Conservation (phyloP, 2,113 vertebrate species). For the Callionymus lyra region DNA sequence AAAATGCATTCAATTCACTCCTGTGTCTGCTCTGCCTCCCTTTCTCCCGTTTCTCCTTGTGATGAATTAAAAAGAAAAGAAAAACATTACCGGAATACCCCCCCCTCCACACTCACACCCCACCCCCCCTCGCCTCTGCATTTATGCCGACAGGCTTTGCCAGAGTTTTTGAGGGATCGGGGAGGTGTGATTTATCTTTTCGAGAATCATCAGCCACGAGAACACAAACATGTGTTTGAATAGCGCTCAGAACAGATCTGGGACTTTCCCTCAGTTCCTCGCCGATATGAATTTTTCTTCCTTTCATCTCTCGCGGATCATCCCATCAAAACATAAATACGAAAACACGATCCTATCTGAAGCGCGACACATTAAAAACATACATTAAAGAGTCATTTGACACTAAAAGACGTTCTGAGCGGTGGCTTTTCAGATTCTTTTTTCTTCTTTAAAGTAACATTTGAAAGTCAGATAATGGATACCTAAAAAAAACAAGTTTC, state of each 20-base stretch:
- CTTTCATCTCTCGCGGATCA: constrained; percentile 17
- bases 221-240: constrained; percentile 23
- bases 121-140: constrained; percentile 10
- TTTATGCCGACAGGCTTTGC: constrained; percentile 16
- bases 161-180: constrained; percentile 12
- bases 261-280: constrained; percentile 13
- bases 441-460: too few relatives aligned
- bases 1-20: constrained; percentile 61
- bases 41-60: constrained; percentile 3
- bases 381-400: too few relatives aligned
- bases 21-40: constrained; percentile 33
- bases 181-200: constrained; percentile 34
- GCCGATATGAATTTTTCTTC: constrained; percentile 6
- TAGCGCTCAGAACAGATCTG: constrained; percentile 17
- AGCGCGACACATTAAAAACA: too few relatives aligned
- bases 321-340: background rate
- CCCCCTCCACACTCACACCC: constrained; percentile 4
- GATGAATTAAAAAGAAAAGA: constrained; percentile 8
- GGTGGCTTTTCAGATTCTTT: too few relatives aligned
- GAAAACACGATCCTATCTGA: too few relatives aligned
- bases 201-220: constrained; percentile 28
- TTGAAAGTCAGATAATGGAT: too few relatives aligned
- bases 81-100: constrained; percentile 28
- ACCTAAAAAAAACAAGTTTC: too few relatives aligned
- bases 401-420: too few relatives aligned